Evolutionary conservation across 2,113 vertebrate genomes (phyloP).

Genomic region (Rhinogobius similis): DNA sequence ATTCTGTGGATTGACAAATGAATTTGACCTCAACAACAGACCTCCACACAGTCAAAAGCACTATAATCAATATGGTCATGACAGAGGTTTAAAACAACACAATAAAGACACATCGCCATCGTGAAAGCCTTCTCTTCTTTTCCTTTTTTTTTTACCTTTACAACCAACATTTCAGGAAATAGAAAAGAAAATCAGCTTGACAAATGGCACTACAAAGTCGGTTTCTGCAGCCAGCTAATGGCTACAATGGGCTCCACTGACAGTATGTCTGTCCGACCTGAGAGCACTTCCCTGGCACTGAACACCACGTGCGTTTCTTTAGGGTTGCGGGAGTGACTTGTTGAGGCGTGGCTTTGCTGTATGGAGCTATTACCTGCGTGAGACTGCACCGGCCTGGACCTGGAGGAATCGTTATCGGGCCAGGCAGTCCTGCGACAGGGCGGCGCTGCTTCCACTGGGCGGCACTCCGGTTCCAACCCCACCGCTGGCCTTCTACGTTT

Average conservation of each 20-base stretch:
- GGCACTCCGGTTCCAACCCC: slow-evolving; percentile 30
- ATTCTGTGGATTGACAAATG: background rate
- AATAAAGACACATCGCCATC: too few species aligned
- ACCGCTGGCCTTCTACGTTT: slow-evolving; percentile 51
- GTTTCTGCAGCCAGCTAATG: slow-evolving; percentile 66
- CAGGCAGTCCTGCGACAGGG: slow-evolving; percentile 68
- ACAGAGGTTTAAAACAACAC: too few species aligned
- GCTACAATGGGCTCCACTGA: slow-evolving; percentile 84
- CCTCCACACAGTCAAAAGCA: too few species aligned
- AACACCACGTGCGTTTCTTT: slow-evolving; percentile 71
- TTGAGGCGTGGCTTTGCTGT: slow-evolving; percentile 45
- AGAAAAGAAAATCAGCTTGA: background rate
- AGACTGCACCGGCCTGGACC: slow-evolving; percentile 26
- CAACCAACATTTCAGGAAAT: too few species aligned
- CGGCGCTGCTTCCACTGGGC: slow-evolving; percentile 18
- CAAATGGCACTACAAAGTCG: background rate
- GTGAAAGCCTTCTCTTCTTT: background rate
- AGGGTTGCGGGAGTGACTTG: slow-evolving; percentile 47
- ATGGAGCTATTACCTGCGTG: slow-evolving; percentile 34
- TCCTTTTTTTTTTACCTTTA: background rate
- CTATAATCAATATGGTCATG: too few species aligned
- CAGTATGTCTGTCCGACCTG: slow-evolving; percentile 82
- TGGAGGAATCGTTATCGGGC: slow-evolving; percentile 56
- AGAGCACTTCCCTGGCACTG: slow-evolving; percentile 69
- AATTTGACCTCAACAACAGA: too few species aligned